Evolutionary conservation across 2,888 invertebrate species (phyloP).

Genomic region (Cerceris rybyensis): DNA sequence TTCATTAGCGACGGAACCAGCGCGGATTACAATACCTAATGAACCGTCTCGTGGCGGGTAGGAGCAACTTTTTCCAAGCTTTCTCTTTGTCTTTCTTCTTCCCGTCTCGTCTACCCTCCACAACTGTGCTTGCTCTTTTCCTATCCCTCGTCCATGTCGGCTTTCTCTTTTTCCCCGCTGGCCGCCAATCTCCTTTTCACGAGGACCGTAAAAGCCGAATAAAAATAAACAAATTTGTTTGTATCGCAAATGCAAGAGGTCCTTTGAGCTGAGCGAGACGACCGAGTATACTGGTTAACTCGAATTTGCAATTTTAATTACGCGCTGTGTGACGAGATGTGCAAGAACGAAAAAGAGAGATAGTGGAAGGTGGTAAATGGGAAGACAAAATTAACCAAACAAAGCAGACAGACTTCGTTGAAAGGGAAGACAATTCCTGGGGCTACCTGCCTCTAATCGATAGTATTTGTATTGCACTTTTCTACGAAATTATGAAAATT

Average conservation of each 20-base stretch:
- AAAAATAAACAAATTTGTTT: slow-evolving; percentile 80
- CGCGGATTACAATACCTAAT: slow-evolving; percentile 81
- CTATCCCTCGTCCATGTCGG: slow-evolving; percentile 41
- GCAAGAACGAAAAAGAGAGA: slow-evolving; percentile 40
- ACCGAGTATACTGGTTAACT: slow-evolving; percentile 73
- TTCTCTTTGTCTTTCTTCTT: slow-evolving; percentile 49
- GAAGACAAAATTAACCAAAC: slow-evolving; percentile 51
- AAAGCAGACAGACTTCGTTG: slow-evolving; percentile 46
- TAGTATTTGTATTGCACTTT: slow-evolving; percentile 2
- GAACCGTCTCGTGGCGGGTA: slow-evolving; percentile 76
- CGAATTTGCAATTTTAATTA: slow-evolving; percentile 80
- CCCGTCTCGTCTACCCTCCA: slow-evolving; percentile 9
- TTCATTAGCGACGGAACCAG: slow-evolving; percentile 78
- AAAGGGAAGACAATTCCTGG: slow-evolving; percentile 51
- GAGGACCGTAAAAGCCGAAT: slow-evolving; percentile 67
- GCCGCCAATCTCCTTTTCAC: slow-evolving; percentile 63
- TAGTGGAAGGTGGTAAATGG: slow-evolving; percentile 31
- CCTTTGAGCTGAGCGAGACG: slow-evolving; percentile 71
- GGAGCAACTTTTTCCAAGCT: slow-evolving; percentile 66
- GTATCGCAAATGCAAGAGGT: slow-evolving; percentile 75
- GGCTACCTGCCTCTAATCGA: slow-evolving; percentile 15
- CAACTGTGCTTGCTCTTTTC: not conserved
- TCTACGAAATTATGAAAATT: not conserved
- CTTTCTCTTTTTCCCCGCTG: slow-evolving; percentile 36
- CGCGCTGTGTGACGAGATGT: slow-evolving; percentile 56